phyloP scores from a whole-genome alignment of 2,888 invertebrate genomes.

The Mamestra brassicae region DNA sequence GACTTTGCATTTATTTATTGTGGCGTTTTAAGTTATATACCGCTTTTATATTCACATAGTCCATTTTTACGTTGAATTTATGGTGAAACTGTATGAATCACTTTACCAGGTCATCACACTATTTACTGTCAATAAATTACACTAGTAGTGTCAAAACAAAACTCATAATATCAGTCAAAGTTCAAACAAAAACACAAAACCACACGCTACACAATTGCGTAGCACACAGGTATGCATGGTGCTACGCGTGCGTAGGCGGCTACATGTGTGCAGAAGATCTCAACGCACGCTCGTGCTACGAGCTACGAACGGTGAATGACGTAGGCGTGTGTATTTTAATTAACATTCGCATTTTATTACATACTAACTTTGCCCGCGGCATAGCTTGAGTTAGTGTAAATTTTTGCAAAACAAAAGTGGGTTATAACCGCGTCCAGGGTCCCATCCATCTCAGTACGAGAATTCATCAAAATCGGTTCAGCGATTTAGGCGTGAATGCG shows the following conservation, averaged over 20 bases:
- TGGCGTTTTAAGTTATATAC: slow-evolving; percentile 18
- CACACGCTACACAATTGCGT: slow-evolving; percentile 50
- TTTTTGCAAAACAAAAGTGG: no score
- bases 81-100: background rate
- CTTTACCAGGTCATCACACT: background rate
- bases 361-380: background rate
- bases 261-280: slow-evolving; percentile 72
- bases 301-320: slow-evolving; percentile 68
- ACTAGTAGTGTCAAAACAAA: background rate
- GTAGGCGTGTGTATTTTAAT: background rate
- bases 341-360: no score
- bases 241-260: slow-evolving; percentile 68
- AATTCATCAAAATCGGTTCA: no score
- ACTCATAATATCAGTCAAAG: background rate
- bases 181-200: background rate
- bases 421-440: no score
- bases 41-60: background rate
- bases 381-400: background rate
- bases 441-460: no score
- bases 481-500: no score
- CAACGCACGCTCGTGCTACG: slow-evolving; percentile 66
- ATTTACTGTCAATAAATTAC: background rate
- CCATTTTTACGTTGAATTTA: background rate
- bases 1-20: slow-evolving; percentile 38
- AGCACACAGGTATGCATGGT: slow-evolving; percentile 58